These are phyloP conservation scores for Halesus radiatus DNA, from an alignment of 1,140 invertebrate species.

Conservation along the genomic window DNA sequence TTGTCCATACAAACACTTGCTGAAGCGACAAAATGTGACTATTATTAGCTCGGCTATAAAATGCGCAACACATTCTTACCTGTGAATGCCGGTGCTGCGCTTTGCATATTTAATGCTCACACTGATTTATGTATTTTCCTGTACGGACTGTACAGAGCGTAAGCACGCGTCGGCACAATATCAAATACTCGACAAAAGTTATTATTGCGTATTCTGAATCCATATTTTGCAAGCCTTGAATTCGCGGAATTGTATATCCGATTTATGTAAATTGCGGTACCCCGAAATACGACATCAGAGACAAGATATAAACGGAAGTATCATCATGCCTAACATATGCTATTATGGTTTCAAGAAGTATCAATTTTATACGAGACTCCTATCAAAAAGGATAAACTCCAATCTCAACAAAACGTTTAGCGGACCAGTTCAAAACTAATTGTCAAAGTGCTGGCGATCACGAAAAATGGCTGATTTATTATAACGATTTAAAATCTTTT, in stretches of 20 bases:
- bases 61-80: neutral
- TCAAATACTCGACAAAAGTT: conserved; percentile 7
- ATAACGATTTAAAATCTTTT: no score
- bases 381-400: no score
- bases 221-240: neutral
- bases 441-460: no score
- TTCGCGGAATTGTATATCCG: neutral
- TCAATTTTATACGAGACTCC: no score
- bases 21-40: neutral
- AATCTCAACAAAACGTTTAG: no score
- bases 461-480: no score
- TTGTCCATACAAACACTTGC: neutral
- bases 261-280: neutral
- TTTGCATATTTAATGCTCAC: neutral
- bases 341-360: no score
- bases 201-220: conserved; percentile 14
- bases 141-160: neutral
- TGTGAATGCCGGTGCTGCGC: neutral
- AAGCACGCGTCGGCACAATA: conserved; percentile 23
- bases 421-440: no score
- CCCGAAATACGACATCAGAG: neutral
- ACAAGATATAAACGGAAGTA: neutral
- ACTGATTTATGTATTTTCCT: neutral
- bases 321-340: neutral
- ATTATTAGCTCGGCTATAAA: conserved; percentile 9